Percentiles rank a stretch among this genome's conserved stretches.
phyloP scores from a whole-genome alignment of 2,113 vertebrate genomes.

The Macquaria australasica region DNA sequence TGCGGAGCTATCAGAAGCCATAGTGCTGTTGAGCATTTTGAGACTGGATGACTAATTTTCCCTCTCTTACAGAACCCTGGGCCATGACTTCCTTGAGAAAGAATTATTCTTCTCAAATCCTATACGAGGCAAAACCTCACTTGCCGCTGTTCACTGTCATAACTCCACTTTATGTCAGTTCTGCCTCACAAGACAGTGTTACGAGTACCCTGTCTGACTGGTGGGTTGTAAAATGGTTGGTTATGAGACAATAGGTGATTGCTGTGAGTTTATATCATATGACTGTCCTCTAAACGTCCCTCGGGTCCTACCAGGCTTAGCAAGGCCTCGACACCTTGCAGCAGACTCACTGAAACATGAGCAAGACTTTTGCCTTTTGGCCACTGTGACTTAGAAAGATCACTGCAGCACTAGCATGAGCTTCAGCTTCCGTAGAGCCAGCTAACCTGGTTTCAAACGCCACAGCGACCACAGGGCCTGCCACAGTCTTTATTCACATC shows the following conservation, averaged over 20 bases:
- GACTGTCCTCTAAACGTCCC: constrained; percentile 20
- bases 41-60: neutral
- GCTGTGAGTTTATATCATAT: constrained; percentile 7
- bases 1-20: neutral
- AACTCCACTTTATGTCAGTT: constrained; percentile 27
- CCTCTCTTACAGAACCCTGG: neutral
- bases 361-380: constrained; percentile 13
- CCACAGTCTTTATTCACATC: constrained; percentile 18
- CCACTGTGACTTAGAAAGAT: constrained; percentile 27
- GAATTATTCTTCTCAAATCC: constrained; percentile 13
- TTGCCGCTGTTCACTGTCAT: neutral
- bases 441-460: constrained; percentile 2
- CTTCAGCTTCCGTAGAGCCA: constrained; percentile 7
- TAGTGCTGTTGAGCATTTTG: neutral
- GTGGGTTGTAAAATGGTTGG: neutral
- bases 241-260: neutral
- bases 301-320: neutral
- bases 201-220: constrained; percentile 3
- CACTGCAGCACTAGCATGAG: constrained; percentile 21
- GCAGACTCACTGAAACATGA: constrained; percentile 22
- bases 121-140: neutral
- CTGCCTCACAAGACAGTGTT: constrained; percentile 1
- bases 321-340: constrained; percentile 13
- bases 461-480: constrained; percentile 1
- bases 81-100: neutral